Base-by-base conservation (phyloP, 2,113 vertebrate species). In the Candoia aspera region DNA sequence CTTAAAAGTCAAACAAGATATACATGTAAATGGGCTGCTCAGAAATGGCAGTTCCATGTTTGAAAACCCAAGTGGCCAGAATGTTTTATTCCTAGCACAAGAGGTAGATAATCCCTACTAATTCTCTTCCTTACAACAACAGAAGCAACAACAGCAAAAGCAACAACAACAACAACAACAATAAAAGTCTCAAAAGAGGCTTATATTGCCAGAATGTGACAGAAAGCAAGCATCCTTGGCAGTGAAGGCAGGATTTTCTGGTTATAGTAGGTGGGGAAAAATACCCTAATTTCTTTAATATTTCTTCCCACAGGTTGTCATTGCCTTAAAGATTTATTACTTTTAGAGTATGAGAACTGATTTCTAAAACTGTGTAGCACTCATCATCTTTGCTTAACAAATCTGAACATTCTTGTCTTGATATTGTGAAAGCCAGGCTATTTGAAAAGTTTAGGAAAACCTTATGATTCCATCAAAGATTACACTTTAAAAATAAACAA, bases 241-340 rank as follows among this genome's bases (percentile, higher is more conserved):
- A 90, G 55, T 9, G 64, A 54, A 83, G 85, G 23, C 85, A 93
- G 83, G 62, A 83, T 87, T 91, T 87, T 64, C 58, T 91, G 57
- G 68, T 91, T 37, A 88, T 23, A 9, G 57, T 13, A 64, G 68
- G 68, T 79, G 68, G 68, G 33, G 62, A 42, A 46, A 53, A 88
- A 55, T 60, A 79, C n/a, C n/a, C 6, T 84, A 93, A 88, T 64
- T 91, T 46, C 68, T 55, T 49, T 62, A 57, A 68, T 57, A 92
- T 46, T 60, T 88, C 46, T 88, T 93, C 49, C 10, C 68, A 64
- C 33, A 64, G 33, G 37, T 49, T 62, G 89, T 19, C 17, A n/a
- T 91, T 84, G 17, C 57, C n/a, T 24, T 73, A 46, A 55, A 91
- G 91, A 60, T 13, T 57, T 46, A 88, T 17, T 54, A 15, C 29